These are phyloP conservation scores for Lepidocolaptes lacrymiger DNA, from an alignment of 2,797 vertebrate genomes.

Conservation along the genomic window DNA sequence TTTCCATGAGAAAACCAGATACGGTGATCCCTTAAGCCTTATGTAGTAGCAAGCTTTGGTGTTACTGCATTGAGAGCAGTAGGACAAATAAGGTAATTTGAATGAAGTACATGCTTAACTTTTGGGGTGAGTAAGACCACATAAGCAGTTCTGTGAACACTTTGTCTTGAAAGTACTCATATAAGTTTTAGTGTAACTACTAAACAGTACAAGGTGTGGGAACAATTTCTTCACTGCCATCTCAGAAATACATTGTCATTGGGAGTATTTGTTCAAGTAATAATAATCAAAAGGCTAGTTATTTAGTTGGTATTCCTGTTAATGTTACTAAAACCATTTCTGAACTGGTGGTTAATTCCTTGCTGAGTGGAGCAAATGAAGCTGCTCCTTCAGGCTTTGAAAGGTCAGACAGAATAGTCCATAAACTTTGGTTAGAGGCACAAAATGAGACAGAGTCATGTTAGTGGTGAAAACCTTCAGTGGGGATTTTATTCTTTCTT, in stretches of 20 bases:
- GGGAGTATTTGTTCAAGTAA: neutral
- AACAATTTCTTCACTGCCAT: neutral
- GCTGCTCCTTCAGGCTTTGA: neutral
- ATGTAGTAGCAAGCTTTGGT: neutral
- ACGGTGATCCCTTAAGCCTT: neutral
- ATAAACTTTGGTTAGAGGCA: neutral
- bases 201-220: neutral
- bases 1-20: neutral
- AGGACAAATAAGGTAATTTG: neutral
- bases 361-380: slow-evolving; percentile 1
- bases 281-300: neutral
- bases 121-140: neutral
- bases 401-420: neutral
- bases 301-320: neutral
- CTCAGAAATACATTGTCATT: neutral
- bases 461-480: slow-evolving; percentile 6
- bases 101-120: neutral
- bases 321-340: neutral
- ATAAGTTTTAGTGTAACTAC: neutral
- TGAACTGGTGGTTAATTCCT: neutral
- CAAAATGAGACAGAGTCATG: neutral
- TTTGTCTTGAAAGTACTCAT: neutral
- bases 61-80: neutral
- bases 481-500: neutral
- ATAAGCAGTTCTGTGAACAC: neutral